Conservation (phyloP, 2,797 vertebrate genomes). For the Pseudopleuronectes americanus region DNA sequence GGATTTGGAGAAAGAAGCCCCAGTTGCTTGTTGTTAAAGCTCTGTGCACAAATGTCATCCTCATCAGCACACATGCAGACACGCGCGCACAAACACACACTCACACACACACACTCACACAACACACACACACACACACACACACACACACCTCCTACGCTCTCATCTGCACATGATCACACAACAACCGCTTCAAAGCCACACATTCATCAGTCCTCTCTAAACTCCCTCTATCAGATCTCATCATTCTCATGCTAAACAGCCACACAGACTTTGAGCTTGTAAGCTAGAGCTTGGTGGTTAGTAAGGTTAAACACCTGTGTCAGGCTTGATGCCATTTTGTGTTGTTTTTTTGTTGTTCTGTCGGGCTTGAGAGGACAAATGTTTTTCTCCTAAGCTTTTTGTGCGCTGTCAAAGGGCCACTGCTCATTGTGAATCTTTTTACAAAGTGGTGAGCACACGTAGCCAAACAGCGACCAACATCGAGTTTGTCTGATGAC, state of each 20-base stretch:
- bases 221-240: constrained; percentile 69
- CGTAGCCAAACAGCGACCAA: constrained; percentile 1
- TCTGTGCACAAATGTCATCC: constrained; percentile 71
- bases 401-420: neutral
- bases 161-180: constrained; percentile 79
- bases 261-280: constrained; percentile 49
- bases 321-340: constrained; percentile 7
- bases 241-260: constrained; percentile 73
- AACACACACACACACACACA: constrained; percentile 31
- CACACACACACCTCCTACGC: constrained; percentile 72
- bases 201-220: constrained; percentile 75
- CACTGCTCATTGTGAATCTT: constrained; percentile 12
- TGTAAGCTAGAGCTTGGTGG: constrained; percentile 24
- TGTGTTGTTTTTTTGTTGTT: neutral
- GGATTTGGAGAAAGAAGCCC: constrained; percentile 50
- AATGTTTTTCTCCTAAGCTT: neutral
- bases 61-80: constrained; percentile 51
- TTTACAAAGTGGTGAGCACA: neutral
- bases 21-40: constrained; percentile 67
- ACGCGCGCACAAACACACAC: constrained; percentile 38
- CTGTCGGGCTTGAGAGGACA: neutral
- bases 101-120: constrained; percentile 36
- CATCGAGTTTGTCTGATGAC: constrained; percentile 17
- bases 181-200: constrained; percentile 77
- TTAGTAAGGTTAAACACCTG: constrained; percentile 21